phyloP scores from a whole-genome alignment of 1,140 invertebrate genomes.

The Microplitis mediator region DNA sequence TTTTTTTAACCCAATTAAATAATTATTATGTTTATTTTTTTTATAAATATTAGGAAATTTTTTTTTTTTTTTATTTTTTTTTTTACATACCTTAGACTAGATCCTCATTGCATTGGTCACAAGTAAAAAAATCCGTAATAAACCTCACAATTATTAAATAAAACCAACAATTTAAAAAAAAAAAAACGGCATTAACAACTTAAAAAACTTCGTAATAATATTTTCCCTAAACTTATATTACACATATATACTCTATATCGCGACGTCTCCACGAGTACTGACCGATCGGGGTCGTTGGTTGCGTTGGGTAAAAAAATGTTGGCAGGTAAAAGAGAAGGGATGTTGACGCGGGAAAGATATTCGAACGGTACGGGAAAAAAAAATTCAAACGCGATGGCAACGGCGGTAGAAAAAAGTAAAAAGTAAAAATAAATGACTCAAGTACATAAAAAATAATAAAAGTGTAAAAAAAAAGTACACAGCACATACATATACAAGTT shows the following conservation, averaged over 20 bases:
- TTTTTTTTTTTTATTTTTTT: not conserved
- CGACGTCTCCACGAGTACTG: slow-evolving; percentile 14
- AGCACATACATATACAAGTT: not conserved
- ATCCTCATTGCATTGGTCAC: slow-evolving; percentile 14
- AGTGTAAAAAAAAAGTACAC: not conserved
- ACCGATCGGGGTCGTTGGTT: slow-evolving; percentile 3
- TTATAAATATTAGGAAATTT: not conserved
- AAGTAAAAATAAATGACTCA: too few species aligned
- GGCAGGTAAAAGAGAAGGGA: slow-evolving; percentile 11
- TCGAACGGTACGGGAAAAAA: slow-evolving; percentile 7
- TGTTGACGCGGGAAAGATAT: slow-evolving; percentile 24
- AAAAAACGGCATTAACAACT: not conserved
- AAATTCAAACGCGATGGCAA: not conserved
- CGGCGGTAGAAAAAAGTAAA: not conserved
- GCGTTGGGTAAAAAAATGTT: slow-evolving; percentile 13
- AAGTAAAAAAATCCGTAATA: not conserved
- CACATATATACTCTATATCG: slow-evolving; percentile 1
- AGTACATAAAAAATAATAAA: not conserved
- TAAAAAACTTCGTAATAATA: not conserved
- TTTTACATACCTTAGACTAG: slow-evolving; percentile 4
- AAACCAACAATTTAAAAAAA: not conserved
- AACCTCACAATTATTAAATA: not conserved
- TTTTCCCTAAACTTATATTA: not conserved
- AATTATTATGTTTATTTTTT: not conserved
- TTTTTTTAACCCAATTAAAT: not conserved